A percentile compares a stretch with the other conserved stretches of the same genome.
phyloP scores from a whole-genome alignment of 2,113 vertebrate species.

The Catharus fuscescens region DNA sequence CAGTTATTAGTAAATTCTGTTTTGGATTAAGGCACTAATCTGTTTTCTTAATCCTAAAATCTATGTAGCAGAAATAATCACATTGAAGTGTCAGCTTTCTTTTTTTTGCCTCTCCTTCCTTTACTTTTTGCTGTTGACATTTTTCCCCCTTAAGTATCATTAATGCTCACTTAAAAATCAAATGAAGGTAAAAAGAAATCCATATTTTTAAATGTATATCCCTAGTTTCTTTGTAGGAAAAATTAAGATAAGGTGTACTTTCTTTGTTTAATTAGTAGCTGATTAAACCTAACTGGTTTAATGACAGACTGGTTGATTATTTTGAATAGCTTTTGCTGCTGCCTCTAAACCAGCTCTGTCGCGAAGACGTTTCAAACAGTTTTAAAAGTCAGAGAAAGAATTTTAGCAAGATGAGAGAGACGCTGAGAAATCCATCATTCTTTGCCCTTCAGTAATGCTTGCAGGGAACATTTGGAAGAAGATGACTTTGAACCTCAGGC shows the following conservation, averaged over 20 bases:
- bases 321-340: neutral
- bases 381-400: neutral
- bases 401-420: neutral
- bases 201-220: neutral
- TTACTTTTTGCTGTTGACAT: neutral
- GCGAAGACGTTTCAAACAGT: neutral
- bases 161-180: neutral
- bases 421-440: neutral
- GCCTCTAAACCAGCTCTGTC: neutral
- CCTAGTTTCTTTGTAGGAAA: neutral
- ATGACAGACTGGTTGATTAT: neutral
- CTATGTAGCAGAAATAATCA: neutral
- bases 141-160: neutral
- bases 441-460: neutral
- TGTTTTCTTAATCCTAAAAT: neutral
- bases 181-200: neutral
- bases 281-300: neutral
- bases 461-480: neutral
- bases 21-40: neutral
- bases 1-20: neutral
- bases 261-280: neutral
- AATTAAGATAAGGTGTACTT: neutral
- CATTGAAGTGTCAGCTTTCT: neutral
- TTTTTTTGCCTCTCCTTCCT: neutral
- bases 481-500: neutral